These are phyloP conservation scores for Drosophila parthenogenetica DNA, from an alignment of 2,888 invertebrate species.

Conservation along the genomic window DNA sequence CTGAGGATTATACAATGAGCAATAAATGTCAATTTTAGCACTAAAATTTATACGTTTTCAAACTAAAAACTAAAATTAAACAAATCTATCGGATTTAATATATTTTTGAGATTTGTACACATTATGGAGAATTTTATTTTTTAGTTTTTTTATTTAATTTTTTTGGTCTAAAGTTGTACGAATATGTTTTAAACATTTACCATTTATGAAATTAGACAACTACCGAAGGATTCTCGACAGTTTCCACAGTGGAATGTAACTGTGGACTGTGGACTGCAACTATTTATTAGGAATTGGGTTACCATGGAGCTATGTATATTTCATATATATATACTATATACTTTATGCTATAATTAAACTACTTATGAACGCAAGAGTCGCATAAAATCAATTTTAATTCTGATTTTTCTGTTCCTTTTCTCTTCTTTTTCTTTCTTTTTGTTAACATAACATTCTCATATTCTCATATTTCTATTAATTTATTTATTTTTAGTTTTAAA, in stretches of 20 bases:
- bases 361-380: constrained; percentile 44
- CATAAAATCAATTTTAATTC: constrained; percentile 43
- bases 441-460: constrained; percentile 44
- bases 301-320: constrained; percentile 50
- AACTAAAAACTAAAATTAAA: neutral
- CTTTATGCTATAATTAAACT: constrained; percentile 36
- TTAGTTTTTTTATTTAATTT: neutral
- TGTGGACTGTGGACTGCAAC: constrained; percentile 16
- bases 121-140: constrained; percentile 41
- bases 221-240: constrained; percentile 39
- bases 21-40: constrained; percentile 31
- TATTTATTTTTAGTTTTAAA: neutral
- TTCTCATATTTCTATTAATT: constrained; percentile 22
- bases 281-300: constrained; percentile 57
- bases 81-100: constrained; percentile 10
- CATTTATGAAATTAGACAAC: constrained; percentile 43
- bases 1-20: constrained; percentile 56
- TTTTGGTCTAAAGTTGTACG: constrained; percentile 68
- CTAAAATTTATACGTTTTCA: constrained; percentile 12
- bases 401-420: too few relatives aligned
- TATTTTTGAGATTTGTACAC: constrained; percentile 51
- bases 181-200: constrained; percentile 33
- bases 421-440: constrained; percentile 1
- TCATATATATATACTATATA: constrained; percentile 38
- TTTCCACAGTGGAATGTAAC: constrained; percentile 9